phyloP scores from a whole-genome alignment of 2,797 vertebrate species.

The Gambelia wislizenii region DNA sequence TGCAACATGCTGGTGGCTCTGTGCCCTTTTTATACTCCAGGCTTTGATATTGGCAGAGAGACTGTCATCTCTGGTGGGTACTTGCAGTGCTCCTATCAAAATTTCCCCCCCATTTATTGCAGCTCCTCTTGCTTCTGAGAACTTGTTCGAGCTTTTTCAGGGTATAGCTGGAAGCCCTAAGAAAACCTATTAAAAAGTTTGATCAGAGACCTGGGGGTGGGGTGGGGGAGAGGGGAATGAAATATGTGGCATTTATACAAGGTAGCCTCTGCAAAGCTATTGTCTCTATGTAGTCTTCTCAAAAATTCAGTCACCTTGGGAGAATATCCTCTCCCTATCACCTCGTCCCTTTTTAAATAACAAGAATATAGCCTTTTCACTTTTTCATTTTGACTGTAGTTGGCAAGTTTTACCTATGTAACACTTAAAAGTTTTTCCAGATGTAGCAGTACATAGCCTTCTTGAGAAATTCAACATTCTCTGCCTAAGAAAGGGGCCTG shows the following conservation, averaged over 20 bases:
- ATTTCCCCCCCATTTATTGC: neutral
- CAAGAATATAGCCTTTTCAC: neutral
- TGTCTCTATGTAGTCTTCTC: neutral
- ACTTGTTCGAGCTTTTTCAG: neutral
- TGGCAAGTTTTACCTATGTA: no score
- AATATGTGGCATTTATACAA: neutral
- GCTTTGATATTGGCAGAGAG: no score
- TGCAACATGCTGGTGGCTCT: neutral
- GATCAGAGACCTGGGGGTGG: neutral
- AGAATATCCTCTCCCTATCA: neutral
- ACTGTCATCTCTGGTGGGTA: no score
- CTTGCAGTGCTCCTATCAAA: neutral
- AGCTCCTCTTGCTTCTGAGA: neutral
- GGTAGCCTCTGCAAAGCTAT: neutral
- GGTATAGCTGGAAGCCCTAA: neutral
- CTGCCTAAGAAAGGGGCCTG: no score
- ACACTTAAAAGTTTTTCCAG: no score
- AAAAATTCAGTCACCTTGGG: no score
- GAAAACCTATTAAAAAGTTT: neutral
- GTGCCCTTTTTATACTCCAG: no score
- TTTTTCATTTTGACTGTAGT: no score
- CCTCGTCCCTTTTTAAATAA: neutral
- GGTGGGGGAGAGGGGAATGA: no score
- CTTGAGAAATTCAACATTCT: no score
- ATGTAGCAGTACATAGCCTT: no score